Base-by-base conservation (phyloP, 1,140 invertebrate species). In the Ceratina australensis region DNA sequence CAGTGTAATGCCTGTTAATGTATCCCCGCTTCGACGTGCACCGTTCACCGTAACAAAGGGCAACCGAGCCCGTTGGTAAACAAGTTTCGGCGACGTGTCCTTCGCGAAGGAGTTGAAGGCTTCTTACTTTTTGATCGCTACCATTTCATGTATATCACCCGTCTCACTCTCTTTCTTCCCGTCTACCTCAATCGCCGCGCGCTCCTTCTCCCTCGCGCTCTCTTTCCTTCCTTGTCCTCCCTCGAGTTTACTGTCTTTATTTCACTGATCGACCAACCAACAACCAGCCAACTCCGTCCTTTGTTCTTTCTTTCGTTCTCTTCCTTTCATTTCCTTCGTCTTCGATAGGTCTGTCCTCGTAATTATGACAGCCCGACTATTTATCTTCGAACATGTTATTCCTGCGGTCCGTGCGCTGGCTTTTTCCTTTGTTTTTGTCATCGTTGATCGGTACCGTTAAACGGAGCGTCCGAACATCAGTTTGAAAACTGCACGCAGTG, bases 221-320 rank as follows among this genome's bases (percentile, higher is more conserved):
- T 60, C 12, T 42, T n/a, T 52, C n/a, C 67, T 15, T 16, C 24
- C 56, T 72, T 33, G 28, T 57, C 79, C 8, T 12, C 15, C 12
- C 20, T 61, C 65, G 20, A 5, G 15, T 68, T 57, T 73, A 61
- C 18, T 16, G 57, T 71, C 76, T 63, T 61, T 80, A 78, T 83
- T 69, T 74, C 76, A 66, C 81, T 63, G 81, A 85, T 87, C 83
- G 85, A 87, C 81, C 86, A 75, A 76, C 81, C 80, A 76, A 78
- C 80, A 73, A 78, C 82, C 78, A 84, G 83, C 83, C 85, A 83
- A 86, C 86, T 89, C 82, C 81, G 79, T 88, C 84, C 86, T 88
- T 89, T 90, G 84, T 87, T 82, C 81, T 85, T 80, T 72, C 63
- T 80, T 76, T 73, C 68, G 2, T 73, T 54, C 42, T 42, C 59